Conservation (phyloP, 2,888 invertebrate genomes). For the Pecten maximus region DNA sequence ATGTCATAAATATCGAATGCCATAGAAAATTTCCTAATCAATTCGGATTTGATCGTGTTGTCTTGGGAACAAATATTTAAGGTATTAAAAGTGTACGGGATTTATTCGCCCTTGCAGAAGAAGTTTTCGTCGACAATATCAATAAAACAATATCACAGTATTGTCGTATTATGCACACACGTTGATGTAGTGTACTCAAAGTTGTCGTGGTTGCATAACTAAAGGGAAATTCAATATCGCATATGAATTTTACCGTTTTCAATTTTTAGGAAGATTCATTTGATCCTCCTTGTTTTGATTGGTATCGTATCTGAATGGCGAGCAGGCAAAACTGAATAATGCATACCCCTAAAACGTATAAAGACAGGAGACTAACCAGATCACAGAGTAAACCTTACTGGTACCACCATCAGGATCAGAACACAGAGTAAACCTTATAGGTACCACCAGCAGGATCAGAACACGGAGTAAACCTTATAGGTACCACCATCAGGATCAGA, state of each 20-base stretch:
- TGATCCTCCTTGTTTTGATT: not conserved
- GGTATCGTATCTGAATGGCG: not conserved
- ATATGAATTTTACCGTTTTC: not conserved
- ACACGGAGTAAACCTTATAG: no score
- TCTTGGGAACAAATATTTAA: not conserved
- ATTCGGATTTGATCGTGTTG: not conserved
- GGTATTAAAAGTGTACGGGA: not conserved
- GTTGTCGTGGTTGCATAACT: conserved; percentile 3
- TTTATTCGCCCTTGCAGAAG: not conserved
- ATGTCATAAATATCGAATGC: not conserved
- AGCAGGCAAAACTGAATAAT: not conserved
- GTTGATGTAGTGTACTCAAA: not conserved
- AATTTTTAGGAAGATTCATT: not conserved
- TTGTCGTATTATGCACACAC: not conserved
- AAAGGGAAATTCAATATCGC: not conserved
- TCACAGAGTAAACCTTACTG: no score
- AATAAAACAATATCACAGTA: not conserved
- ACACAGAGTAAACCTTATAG: no score
- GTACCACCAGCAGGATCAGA: no score
- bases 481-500: no score
- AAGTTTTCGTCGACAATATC: not conserved
- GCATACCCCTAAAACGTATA: no score
- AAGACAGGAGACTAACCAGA: no score
- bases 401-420: no score
- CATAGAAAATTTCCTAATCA: not conserved